Evolutionary conservation across 2,888 invertebrate species (phyloP).

Genomic region (Cerceris rybyensis): DNA sequence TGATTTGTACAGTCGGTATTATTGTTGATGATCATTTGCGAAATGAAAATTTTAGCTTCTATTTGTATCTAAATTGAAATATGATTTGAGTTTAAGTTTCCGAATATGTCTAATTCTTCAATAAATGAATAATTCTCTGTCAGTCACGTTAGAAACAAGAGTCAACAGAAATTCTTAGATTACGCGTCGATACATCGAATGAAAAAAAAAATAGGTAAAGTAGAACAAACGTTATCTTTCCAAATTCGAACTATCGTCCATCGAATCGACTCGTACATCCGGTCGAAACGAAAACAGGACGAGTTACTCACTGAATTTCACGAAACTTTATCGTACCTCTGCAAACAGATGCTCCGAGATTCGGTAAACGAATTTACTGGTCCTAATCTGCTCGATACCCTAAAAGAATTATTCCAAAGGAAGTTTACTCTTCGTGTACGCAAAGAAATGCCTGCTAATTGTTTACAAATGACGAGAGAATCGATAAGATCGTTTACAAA

Average conservation of each 20-base stretch:
- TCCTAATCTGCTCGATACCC: neutral
- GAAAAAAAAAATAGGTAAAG: neutral
- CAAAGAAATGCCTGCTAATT: neutral
- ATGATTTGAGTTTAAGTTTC: too few relatives aligned
- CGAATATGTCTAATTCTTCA: too few relatives aligned
- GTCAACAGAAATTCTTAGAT: too few relatives aligned
- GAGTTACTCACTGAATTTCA: constrained; percentile 11
- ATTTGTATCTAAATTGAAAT: too few relatives aligned
- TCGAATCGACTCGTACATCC: neutral
- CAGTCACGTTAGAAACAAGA: too few relatives aligned
- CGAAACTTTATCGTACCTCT: constrained; percentile 5
- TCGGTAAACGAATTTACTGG: constrained; percentile 5
- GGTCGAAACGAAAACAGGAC: constrained; percentile 22
- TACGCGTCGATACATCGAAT: too few relatives aligned
- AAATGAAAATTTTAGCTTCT: too few relatives aligned
- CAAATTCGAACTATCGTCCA: neutral
- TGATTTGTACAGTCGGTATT: too few relatives aligned
- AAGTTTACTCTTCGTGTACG: constrained; percentile 1
- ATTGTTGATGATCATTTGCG: too few relatives aligned
- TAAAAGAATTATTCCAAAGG: neutral
- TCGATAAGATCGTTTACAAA: constrained; percentile 18
- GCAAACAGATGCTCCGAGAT: constrained; percentile 15
- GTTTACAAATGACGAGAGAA: constrained; percentile 10
- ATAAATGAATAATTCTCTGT: too few relatives aligned
- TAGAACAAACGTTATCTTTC: neutral